These are phyloP conservation scores for Thermophis baileyi DNA, from an alignment of 2,113 vertebrate species.

Conservation along the genomic window DNA sequence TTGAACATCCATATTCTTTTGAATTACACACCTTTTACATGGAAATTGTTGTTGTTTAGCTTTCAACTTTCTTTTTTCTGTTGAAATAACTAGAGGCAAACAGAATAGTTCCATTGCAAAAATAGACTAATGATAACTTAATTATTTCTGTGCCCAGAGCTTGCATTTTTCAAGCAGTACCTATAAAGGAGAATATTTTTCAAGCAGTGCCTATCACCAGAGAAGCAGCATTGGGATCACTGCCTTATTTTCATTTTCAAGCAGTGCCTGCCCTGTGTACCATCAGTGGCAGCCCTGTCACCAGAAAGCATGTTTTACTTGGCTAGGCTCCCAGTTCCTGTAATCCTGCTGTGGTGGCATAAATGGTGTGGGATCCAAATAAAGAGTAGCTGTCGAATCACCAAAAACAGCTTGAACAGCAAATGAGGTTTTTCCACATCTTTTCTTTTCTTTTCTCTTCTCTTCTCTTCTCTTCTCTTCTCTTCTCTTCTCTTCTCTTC, in stretches of 20 bases:
- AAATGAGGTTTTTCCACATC: neutral
- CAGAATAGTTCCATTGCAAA: neutral
- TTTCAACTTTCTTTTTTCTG: neutral
- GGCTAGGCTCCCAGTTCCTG: neutral
- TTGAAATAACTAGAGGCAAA: neutral
- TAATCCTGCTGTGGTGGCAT: neutral
- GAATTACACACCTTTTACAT: neutral
- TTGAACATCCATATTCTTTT: neutral
- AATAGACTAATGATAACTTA: neutral
- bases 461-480: neutral
- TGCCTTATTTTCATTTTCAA: neutral
- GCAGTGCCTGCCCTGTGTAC: neutral
- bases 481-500: too few species aligned
- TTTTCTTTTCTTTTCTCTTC: neutral
- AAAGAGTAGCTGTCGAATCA: neutral
- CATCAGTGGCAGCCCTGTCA: neutral
- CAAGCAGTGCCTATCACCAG: neutral
- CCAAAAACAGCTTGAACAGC: neutral
- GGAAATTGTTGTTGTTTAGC: neutral
- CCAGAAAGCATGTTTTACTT: neutral
- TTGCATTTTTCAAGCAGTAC: neutral
- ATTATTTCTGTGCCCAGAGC: neutral
- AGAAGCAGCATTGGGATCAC: neutral
- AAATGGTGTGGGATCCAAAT: neutral
- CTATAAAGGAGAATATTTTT: neutral